These are phyloP conservation scores for Sebastes matsubarae DNA, from an alignment of 2,797 vertebrate genomes.

Conservation along the genomic window DNA sequence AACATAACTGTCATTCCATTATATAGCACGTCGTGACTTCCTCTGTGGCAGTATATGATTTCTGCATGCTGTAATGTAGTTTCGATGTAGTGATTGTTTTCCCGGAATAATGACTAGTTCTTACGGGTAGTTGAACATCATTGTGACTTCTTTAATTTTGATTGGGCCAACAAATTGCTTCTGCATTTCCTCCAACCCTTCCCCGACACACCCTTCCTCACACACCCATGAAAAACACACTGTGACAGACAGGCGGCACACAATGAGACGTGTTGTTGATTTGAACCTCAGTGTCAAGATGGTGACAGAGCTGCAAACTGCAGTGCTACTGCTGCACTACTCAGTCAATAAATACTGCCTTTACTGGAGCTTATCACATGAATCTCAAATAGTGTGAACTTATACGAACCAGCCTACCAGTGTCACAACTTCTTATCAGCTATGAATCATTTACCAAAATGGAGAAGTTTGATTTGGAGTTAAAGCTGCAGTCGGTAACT, in stretches of 20 bases:
- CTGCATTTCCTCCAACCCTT: background rate
- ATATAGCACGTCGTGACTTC: background rate
- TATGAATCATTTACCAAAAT: constrained; percentile 45
- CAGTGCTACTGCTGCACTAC: background rate
- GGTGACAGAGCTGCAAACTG: background rate
- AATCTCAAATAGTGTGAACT: background rate
- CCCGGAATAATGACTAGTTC: background rate
- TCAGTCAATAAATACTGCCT: constrained; percentile 18
- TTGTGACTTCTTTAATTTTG: background rate
- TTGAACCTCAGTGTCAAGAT: background rate
- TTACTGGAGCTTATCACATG: background rate
- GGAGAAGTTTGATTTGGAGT: background rate
- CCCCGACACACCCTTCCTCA: constrained; percentile 22
- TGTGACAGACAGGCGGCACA: background rate
- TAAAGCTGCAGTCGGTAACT: background rate
- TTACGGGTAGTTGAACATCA: background rate
- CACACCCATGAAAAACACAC: constrained; percentile 36
- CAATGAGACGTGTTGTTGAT: background rate
- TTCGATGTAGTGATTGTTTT: background rate
- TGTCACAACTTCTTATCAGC: constrained; percentile 35
- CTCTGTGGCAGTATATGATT: background rate
- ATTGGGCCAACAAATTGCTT: background rate
- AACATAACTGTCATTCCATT: background rate
- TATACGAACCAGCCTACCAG: background rate
- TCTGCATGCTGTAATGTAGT: background rate